Conservation (phyloP, 1,140 invertebrate species). For the Drosophila auraria region DNA sequence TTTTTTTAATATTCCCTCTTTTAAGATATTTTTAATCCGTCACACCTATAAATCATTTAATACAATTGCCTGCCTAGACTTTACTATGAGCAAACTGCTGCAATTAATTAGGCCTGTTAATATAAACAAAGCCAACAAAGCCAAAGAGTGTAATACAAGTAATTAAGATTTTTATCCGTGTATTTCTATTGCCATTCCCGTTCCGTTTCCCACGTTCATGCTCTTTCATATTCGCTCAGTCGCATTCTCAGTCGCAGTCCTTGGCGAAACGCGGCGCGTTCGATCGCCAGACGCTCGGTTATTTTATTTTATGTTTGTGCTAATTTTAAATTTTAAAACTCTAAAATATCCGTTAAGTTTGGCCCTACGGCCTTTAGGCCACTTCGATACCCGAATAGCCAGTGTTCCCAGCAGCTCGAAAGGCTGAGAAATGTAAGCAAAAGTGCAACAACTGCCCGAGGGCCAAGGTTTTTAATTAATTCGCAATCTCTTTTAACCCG, state of each 20-base stretch:
- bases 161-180: conserved; percentile 10
- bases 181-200: conserved; percentile 29
- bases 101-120: conserved; percentile 8
- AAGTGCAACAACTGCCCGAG: conserved; percentile 5
- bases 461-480: conserved; percentile 69
- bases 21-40: too few species aligned
- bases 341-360: conserved; percentile 23
- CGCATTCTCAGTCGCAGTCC: conserved; percentile 46
- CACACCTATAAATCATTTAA: too few species aligned
- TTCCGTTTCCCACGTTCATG: conserved; percentile 33
- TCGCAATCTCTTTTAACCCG: conserved; percentile 63
- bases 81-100: not conserved
- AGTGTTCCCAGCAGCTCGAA: conserved; percentile 3
- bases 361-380: conserved; percentile 3
- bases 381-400: not conserved
- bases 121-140: not conserved
- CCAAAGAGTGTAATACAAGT: conserved; percentile 5
- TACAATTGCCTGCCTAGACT: too few species aligned
- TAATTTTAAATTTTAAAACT: conserved; percentile 50
- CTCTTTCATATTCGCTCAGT: conserved; percentile 53
- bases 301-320: conserved; percentile 44
- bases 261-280: conserved; percentile 58
- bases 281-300: conserved; percentile 45
- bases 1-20: too few species aligned
- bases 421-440: conserved; percentile 25